Base-by-base conservation (phyloP, 2,888 invertebrate genomes). In the Archips crataeganus region DNA sequence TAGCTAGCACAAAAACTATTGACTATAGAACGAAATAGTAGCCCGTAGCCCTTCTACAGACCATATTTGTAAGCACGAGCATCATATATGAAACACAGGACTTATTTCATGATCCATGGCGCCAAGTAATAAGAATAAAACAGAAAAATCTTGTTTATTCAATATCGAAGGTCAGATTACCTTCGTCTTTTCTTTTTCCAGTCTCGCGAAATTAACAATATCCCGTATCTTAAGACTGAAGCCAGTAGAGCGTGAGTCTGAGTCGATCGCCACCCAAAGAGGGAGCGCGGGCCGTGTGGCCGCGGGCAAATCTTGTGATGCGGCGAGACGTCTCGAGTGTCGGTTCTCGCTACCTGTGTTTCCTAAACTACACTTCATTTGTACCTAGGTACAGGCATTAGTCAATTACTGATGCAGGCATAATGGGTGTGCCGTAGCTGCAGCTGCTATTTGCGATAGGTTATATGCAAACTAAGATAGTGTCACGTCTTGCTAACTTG, bases 291-390 rank as follows among this genome's bases (percentile, higher is more conserved):
- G 66, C 66, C 61, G 73, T 71, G 65, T 42, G 57, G 79, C 80
- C 81, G 76, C 78, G 67, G 79, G 79, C 80, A 77, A 79, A 78
- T 79, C 81, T 81, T 78, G 77, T 77, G 84, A 82, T 79, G 80
- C 80, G 84, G 84, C 88, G 89, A 91, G 91, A 92, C 92, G 91
- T 93, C 92, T 92, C 91, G 83, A 93, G 92, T 90, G 85, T 85
- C 86, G 79, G 76, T 80, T 11, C 57, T 57, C 32, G 85, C 86
- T 88, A 88, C 89, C 87, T 88, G 85, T 81, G 80, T 86, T 85
- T 64, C 57, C 61, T 66, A 70, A 65, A 69, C 69, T 68, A 57
- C 65, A 60, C 69, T 70, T 68, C 70, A 74, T 63, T 45, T 57
- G 10, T 77, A 79, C 77, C 83, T 79, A 63, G 23, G 23, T 23